Conservation (phyloP, 2,113 vertebrate species). For the Pogonocichla stellata region DNA sequence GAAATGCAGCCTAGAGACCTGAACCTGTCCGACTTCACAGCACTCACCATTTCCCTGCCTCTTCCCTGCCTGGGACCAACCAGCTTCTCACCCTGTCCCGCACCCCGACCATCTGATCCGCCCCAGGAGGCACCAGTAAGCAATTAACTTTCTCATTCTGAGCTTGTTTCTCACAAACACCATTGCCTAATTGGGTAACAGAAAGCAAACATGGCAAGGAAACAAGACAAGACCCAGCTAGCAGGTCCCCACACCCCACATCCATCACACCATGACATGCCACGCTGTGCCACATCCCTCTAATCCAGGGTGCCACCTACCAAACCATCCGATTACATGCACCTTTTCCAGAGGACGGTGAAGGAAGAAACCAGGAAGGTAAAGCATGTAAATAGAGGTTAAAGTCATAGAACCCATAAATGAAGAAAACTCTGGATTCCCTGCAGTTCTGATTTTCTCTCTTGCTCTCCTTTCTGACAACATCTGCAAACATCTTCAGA, state of each 20-base stretch:
- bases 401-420: background rate
- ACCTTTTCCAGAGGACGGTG: background rate
- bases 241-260: background rate
- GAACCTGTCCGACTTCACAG: background rate
- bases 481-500: accelerated
- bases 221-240: background rate
- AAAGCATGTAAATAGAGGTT: background rate
- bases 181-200: background rate
- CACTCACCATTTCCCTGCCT: background rate
- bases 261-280: background rate
- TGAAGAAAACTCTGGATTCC: background rate
- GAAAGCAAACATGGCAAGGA: background rate
- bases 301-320: background rate
- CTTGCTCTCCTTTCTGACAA: background rate
- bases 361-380: background rate
- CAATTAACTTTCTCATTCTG: background rate
- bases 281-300: background rate
- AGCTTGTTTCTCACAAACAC: background rate
- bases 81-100: background rate
- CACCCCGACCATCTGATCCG: background rate
- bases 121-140: background rate
- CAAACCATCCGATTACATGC: accelerated
- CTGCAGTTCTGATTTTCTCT: background rate
- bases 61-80: background rate
- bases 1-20: background rate